Evolutionary conservation across 2,113 vertebrate genomes (phyloP).

Genomic region (Mus spicilegus): DNA sequence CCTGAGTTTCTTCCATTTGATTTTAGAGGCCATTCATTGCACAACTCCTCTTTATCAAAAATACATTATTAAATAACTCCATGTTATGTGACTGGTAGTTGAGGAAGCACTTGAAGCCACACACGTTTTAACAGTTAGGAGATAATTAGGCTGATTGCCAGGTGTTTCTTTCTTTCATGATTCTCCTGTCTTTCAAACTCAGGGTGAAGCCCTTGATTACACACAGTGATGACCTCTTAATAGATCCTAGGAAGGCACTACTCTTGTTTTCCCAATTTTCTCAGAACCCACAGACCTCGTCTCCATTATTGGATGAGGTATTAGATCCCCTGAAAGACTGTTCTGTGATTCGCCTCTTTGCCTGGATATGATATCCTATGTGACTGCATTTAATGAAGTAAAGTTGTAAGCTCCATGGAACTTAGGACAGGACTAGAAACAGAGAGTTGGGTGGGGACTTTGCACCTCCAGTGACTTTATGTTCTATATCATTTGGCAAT

Average conservation of each 20-base stretch:
- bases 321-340: background rate
- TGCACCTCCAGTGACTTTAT: background rate
- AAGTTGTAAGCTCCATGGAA: background rate
- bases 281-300: background rate
- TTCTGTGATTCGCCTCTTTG: background rate
- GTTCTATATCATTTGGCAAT: background rate
- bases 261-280: background rate
- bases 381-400: background rate
- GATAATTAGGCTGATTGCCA: background rate
- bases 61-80: background rate
- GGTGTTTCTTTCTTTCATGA: background rate
- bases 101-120: background rate
- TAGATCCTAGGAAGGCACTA: background rate
- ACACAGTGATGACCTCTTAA: background rate
- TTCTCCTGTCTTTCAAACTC: conserved; percentile 1
- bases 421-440: background rate
- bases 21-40: background rate
- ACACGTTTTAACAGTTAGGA: background rate
- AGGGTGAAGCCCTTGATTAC: background rate
- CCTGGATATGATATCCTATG: background rate
- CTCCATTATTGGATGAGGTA: background rate
- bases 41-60: background rate
- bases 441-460: background rate
- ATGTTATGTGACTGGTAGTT: background rate
- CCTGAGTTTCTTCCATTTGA: background rate